Evolutionary conservation across 1,140 invertebrate genomes (phyloP), one percentile per base, ranked within the genome.

Genomic region (Saccostrea glomerata): DNA sequence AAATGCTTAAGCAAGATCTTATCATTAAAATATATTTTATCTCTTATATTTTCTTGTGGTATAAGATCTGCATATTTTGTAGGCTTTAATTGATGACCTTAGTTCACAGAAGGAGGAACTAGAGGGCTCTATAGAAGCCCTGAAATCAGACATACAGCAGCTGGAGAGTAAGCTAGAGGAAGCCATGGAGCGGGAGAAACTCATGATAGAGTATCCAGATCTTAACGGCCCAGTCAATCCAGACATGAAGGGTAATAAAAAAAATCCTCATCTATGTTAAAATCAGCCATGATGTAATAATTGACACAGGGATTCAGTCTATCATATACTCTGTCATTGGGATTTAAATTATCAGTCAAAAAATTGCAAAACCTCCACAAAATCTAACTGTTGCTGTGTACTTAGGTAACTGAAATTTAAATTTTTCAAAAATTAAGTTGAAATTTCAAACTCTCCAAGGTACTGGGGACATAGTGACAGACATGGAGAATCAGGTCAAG

Each of bases 401-500:
- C 9, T 2, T 7, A 47, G 9, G 9, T 47, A 47, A 47, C 6
- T 2, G 5, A 47, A 47, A 47, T 47, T 47, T 36, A 1, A 36
- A 36, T 36, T 36, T 36, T 0, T 36, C 2, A 36, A 36, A 36
- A 36, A 36, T 36, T 36, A 36, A 1, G 30, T 36, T 36, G 30
- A 25, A 77, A 77, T 13, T 23, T n/a, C 82, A 11, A 56, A 84
- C 25, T 90, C 77, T 86, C 40, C 4, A 84, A 95, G 94, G 94
- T 25, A 94, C 92, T 40, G 94, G 94, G 30, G 91, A 95, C 88
- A 92, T 95, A 40, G 90, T 90, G 9, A 54, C 88, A 15, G 94
- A 95, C 89, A 94, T 95, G 94, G 91, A 94, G 88, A 94, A 94
- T 84, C 94, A 95, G 86, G 91, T 95, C 7, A 91, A 93, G 88